Percentiles rank a stretch among this genome's conserved stretches.
These are phyloP conservation scores for Austrolebias charrua DNA, from an alignment of 2,797 vertebrate species.

Conservation along the genomic window DNA sequence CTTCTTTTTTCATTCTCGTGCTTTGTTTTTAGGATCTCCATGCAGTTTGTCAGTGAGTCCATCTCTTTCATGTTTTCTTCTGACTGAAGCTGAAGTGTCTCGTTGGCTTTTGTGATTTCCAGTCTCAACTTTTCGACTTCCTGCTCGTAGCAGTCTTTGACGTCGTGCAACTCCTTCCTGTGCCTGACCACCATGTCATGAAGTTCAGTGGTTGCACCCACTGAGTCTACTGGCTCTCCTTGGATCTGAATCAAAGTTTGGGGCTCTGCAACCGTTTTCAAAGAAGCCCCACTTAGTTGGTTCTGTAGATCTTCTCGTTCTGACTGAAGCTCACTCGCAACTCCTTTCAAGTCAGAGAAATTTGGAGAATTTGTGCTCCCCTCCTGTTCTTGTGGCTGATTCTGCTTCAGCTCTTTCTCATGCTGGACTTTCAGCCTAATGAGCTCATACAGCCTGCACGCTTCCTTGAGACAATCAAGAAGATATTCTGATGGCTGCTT, in stretches of 20 bases:
- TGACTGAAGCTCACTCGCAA: conserved; percentile 59
- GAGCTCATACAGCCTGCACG: conserved; percentile 65
- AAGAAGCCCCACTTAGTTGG: conserved; percentile 35
- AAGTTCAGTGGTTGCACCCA: conserved; percentile 72
- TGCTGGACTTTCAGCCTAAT: conserved; percentile 64
- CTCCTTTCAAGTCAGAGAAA: conserved; percentile 68
- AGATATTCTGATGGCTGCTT: conserved; percentile 64
- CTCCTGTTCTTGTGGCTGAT: conserved; percentile 24
- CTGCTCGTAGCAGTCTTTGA: conserved; percentile 73
- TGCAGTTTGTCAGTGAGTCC: conserved; percentile 71
- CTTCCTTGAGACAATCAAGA: conserved; percentile 72
- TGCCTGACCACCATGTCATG: conserved; percentile 74
- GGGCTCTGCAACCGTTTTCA: conserved; percentile 26
- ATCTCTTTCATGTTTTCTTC: conserved; percentile 80
- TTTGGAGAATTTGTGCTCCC: conserved; percentile 53
- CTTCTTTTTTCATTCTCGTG: conserved; percentile 67
- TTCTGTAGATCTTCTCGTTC: conserved; percentile 64
- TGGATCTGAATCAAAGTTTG: conserved; percentile 66
- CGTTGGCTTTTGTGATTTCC: conserved; percentile 63
- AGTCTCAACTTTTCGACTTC: conserved; percentile 71
- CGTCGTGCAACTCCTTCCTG: conserved; percentile 72
- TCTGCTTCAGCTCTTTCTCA: conserved; percentile 48
- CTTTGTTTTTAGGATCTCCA: conserved; percentile 80
- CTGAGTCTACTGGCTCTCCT: conserved; percentile 70
- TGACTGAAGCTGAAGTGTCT: conserved; percentile 66